phyloP scores from a whole-genome alignment of 2,113 vertebrate species.

The Hiodon tergisus region DNA sequence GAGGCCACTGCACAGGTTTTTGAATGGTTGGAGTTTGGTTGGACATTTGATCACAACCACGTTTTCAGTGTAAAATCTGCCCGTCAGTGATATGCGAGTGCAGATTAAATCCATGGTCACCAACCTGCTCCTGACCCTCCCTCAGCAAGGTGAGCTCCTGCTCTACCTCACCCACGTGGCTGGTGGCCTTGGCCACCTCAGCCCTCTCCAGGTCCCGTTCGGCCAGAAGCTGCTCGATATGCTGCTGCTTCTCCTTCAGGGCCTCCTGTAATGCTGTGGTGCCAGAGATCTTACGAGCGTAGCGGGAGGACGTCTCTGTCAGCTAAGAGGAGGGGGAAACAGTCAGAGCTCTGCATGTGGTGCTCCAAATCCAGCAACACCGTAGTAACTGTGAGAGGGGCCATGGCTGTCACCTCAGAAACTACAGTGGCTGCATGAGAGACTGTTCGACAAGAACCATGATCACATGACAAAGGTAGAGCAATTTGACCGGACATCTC shows the following conservation, averaged over 20 bases:
- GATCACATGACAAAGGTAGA: constrained; percentile 32
- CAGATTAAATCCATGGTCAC: constrained; percentile 6
- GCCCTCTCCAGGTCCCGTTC: constrained; percentile 92
- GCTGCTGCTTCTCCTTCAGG: constrained; percentile 97
- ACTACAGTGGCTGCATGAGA: no score
- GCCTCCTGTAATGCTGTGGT: constrained; percentile 95
- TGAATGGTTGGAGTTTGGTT: no score
- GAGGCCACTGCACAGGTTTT: no score
- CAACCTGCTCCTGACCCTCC: constrained; percentile 90
- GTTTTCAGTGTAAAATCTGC: no score
- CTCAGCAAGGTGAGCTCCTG: constrained; percentile 81
- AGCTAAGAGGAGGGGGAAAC: constrained; percentile 58
- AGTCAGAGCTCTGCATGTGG: no score
- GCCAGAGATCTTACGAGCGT: constrained; percentile 92
- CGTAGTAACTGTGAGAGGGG: background rate
- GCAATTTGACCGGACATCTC: constrained; percentile 35
- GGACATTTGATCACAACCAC: no score
- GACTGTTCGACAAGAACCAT: background rate
- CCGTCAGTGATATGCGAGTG: background rate
- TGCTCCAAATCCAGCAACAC: no score
- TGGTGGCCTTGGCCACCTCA: constrained; percentile 92
- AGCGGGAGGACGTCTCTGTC: constrained; percentile 94
- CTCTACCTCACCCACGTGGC: constrained; percentile 89
- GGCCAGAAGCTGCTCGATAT: constrained; percentile 94
- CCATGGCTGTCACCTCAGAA: no score